Conservation (phyloP, 2,113 vertebrate genomes). For the Edolisoma coerulescens region DNA sequence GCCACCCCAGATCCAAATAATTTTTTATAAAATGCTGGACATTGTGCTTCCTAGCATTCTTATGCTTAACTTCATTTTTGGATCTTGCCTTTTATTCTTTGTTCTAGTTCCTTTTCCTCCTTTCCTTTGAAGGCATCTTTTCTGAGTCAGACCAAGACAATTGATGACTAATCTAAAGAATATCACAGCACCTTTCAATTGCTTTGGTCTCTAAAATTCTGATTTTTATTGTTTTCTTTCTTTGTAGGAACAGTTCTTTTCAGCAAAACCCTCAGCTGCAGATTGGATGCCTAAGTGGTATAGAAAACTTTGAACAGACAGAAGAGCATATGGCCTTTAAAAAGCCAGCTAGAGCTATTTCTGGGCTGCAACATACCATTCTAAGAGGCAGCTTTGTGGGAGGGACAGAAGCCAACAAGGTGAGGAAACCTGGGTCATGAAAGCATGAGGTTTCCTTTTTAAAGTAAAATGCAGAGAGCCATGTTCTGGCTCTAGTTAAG, state of each 20-base stretch:
- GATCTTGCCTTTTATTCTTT: background rate
- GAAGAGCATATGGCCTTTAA: background rate
- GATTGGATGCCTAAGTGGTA: background rate
- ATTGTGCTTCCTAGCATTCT: background rate
- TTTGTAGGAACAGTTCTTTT: background rate
- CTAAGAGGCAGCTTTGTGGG: background rate
- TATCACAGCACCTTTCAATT: background rate
- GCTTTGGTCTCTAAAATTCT: background rate
- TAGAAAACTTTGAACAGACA: background rate
- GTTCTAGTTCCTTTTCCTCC: background rate
- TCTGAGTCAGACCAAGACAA: background rate
- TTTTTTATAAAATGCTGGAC: background rate
- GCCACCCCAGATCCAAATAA: background rate
- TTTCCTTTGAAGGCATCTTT: background rate
- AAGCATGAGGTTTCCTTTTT: background rate
- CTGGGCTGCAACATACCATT: background rate
- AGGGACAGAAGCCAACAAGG: constrained; percentile 3
- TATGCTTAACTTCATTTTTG: background rate
- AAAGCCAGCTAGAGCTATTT: background rate
- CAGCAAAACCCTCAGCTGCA: background rate
- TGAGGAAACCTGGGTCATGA: background rate
- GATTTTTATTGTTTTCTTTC: background rate
- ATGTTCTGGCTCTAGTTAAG: background rate
- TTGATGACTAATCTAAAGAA: background rate
- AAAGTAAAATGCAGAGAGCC: background rate